phyloP scores from a whole-genome alignment of 2,888 invertebrate species.

The Ferdinandea cuprea region DNA sequence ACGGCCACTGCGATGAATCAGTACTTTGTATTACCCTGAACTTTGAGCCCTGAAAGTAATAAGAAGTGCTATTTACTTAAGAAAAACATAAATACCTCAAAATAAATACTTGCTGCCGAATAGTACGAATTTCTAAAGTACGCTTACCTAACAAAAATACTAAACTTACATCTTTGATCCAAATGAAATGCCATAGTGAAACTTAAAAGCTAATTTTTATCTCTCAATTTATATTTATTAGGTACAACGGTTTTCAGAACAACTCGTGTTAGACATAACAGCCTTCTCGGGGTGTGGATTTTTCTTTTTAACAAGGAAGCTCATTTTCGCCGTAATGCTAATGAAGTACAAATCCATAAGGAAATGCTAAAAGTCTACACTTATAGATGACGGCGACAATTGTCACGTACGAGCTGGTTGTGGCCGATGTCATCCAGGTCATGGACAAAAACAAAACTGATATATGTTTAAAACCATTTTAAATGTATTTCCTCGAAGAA shows the following conservation, averaged over 20 bases:
- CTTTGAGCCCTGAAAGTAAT: no score
- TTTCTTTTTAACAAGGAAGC: constrained; percentile 80
- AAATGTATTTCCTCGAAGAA: background rate
- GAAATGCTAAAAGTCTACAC: no score
- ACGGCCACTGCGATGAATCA: no score
- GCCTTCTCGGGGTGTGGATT: constrained; percentile 80
- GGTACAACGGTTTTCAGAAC: constrained; percentile 80
- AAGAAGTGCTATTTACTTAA: no score
- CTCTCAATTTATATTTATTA: constrained; percentile 31
- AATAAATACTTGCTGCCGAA: no score
- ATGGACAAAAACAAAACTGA: constrained; percentile 77
- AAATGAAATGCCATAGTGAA: no score
- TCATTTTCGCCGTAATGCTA: constrained; percentile 80
- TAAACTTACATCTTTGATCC: no score
- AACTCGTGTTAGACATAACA: constrained; percentile 79
- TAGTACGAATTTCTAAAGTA: no score
- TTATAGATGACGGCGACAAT: constrained; percentile 86
- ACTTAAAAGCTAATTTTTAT: background rate
- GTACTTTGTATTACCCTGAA: no score
- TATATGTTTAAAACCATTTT: constrained; percentile 76
- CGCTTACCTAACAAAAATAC: no score
- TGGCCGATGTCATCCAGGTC: constrained; percentile 83
- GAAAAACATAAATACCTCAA: no score
- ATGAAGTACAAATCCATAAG: no score
- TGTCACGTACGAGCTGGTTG: constrained; percentile 87